Base-by-base conservation (phyloP, 2,113 vertebrate genomes). In the Gorsachius goisagi region DNA sequence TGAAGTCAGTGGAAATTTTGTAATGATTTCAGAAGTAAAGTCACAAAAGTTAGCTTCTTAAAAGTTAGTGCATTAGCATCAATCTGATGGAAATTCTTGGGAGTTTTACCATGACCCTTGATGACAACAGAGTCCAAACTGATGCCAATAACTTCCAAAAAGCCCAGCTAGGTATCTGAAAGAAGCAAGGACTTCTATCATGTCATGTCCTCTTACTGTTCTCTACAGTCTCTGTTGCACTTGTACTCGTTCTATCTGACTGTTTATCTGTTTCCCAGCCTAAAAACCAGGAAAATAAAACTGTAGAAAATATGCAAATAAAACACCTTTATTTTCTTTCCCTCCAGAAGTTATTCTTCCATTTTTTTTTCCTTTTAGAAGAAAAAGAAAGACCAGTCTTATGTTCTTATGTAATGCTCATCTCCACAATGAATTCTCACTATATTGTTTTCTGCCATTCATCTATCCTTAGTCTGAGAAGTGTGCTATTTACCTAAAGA, bases 321-420 rank as follows among this genome's bases (percentile, higher is more conserved):
- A 80, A 76, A 1, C 2, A 32, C 2, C 10, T 3, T 18, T 12
- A 13, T 33, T 6, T 32, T 18, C 32, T 26, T 9, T 2, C 3
- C 2, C 3, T 4, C 20, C 22, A 28, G 7, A 50, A 33, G 9
- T 1, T 62, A 17, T 63, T 50, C 5, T 5, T 64, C 10, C 2
- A 9, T 37, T 82, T 90, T 68, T 55, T 68, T 56, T 5, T 1
- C 12, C 8, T 18, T 49, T 78, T 30, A 6, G 26, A 52, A 78
- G 15, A 60, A 88, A 82, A 60, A 55, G 13, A 26, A 75, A n/a
- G 13, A 45, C 0, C 2, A 74, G 9, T 81, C 9, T 9, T 56
- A 32, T 44, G 50, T 62, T 62, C 52, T 85, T 88, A 47, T 8
- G 2, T 19, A 50, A 47, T 0, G 0, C 13, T 67, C 28, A 45